Conservation (phyloP, 2,113 vertebrate species). For the Probosciger aterrimus region DNA sequence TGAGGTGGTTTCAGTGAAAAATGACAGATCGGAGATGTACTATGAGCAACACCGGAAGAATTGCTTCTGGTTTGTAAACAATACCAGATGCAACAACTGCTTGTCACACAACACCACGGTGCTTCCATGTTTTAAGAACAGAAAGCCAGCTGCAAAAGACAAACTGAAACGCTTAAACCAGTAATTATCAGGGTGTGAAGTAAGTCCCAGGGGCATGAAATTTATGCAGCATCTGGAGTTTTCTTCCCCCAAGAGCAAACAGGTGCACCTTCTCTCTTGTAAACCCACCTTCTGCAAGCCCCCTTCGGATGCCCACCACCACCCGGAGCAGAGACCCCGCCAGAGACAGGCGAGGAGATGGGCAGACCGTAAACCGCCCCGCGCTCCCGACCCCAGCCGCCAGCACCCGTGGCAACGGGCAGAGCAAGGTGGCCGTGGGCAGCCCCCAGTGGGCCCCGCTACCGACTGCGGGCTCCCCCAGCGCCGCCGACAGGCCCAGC, state of each 20-base stretch:
- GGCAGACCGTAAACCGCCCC: neutral
- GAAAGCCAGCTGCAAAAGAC: neutral
- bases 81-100: neutral
- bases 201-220: neutral
- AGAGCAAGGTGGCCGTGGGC: neutral
- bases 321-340: no score
- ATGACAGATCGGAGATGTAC: fast-evolving
- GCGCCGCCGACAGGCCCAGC: neutral
- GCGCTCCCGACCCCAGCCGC: neutral
- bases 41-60: neutral
- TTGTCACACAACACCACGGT: neutral
- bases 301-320: neutral
- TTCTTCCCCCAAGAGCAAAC: neutral
- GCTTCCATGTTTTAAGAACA: neutral
- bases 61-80: neutral
- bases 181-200: neutral
- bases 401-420: neutral
- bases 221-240: neutral
- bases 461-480: neutral
- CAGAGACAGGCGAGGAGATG: fast-evolving
- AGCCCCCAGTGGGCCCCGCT: neutral
- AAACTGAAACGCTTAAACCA: neutral
- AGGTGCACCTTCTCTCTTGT: no score
- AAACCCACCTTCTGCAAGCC: neutral
- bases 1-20: neutral